Evolutionary conservation across 1,140 invertebrate genomes (phyloP), one percentile per base, ranked within the genome.

Genomic region (Ostrea edulis): DNA sequence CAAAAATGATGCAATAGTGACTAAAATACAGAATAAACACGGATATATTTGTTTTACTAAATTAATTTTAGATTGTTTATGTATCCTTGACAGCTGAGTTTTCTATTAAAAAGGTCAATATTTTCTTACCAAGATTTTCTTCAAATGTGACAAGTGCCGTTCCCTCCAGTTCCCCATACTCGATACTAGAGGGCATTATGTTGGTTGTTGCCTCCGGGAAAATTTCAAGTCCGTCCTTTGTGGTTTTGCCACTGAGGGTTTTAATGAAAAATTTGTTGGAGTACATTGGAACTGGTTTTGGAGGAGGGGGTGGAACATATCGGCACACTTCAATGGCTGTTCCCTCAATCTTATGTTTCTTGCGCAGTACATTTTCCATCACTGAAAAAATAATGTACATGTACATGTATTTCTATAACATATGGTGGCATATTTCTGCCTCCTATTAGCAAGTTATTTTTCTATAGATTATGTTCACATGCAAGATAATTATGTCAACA

Each of bases 241-340:
- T 86, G 4, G 85, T 86, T 17, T 52, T 20, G 7, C n/a, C 29
- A 84, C 22, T 71, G 14, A 86, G 54, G n/a, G 62, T 85, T 71
- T 77, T 68, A 8, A 89, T 82, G 17, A 89, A 68, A 22, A 86
- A 85, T 84, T 84, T 89, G 55, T 89, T 84, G 2, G 35, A 20
- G 68, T 89, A 89, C 85, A 86, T 71, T 25, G 82, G 82, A 5
- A 65, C 62, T 54, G 87, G 87, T 44, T 88, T 88, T 71, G 87
- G 87, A 65, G 87, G 87, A 8, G 77, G 77, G 4, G 88, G 88
- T 82, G 88, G 88, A 35, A 86, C 55, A 55, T 86, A 86, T 25
- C 68, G 22, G n/a, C 29, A 68, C 0, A 89, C 85, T 14, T 86
- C 51, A 44, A 89, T 44, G 7, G 8, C 51, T 54, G 85, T 85